Percentiles rank a stretch among this genome's conserved stretches.
Conservation (phyloP, 2,888 invertebrate genomes). For the Luperina testacea region DNA sequence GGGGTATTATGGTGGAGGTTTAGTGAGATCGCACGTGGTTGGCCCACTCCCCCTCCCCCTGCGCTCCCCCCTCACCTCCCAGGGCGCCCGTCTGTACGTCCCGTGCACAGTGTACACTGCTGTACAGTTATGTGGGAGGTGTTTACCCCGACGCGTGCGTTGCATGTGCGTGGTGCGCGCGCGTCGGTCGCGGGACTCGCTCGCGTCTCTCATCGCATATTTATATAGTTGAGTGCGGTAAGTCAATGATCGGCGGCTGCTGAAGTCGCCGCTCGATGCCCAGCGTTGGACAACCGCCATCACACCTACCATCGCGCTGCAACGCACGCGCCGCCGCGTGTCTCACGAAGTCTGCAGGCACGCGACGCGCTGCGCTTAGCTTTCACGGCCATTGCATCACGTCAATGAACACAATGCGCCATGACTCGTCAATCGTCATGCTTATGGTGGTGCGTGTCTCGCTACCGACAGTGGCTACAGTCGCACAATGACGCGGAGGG, state of each 20-base stretch:
- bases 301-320: background rate
- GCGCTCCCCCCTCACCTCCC: background rate
- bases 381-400: conserved; percentile 43
- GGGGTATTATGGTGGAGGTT: conserved; percentile 20
- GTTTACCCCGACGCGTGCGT: conserved; percentile 19
- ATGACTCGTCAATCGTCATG: background rate
- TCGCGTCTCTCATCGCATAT: conserved; percentile 22
- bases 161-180: conserved; percentile 19
- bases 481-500: background rate
- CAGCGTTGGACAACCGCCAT: conserved; percentile 22
- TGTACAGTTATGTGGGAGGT: conserved; percentile 31
- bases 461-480: background rate
- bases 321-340: conserved; percentile 11
- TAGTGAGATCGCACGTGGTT: conserved; percentile 28
- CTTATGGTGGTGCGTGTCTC: background rate
- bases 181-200: conserved; percentile 41
- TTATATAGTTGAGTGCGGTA: conserved; percentile 31
- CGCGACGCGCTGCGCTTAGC: conserved; percentile 48
- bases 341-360: conserved; percentile 34
- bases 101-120: background rate
- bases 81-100: background rate
- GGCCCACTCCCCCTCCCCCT: background rate
- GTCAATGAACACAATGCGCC: conserved; percentile 34
- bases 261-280: background rate
- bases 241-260: conserved; percentile 18